Percentiles rank a stretch among this genome's conserved stretches.
These are phyloP conservation scores for Drosophila triauraria DNA, from an alignment of 1,140 invertebrate genomes.

Conservation along the genomic window DNA sequence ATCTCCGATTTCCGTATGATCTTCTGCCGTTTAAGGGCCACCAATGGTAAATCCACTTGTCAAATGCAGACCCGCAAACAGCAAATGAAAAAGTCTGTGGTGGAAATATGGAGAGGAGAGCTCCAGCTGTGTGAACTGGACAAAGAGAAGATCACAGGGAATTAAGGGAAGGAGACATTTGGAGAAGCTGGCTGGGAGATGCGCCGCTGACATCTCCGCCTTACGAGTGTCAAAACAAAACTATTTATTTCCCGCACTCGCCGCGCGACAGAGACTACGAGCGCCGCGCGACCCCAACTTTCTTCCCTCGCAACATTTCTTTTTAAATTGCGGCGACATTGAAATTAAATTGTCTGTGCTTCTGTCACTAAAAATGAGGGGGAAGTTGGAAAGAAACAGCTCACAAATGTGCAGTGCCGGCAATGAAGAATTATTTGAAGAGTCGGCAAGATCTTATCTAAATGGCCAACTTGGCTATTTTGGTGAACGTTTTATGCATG, in stretches of 20 bases:
- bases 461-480: conserved; percentile 34
- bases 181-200: conserved; percentile 9
- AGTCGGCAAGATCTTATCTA: conserved; percentile 34
- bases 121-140: conserved; percentile 36
- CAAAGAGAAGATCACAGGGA: conserved; percentile 27
- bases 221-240: conserved; percentile 67
- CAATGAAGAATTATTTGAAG: conserved; percentile 33
- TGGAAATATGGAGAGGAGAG: background rate
- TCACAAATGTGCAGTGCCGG: conserved; percentile 19
- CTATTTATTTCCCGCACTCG: conserved; percentile 56
- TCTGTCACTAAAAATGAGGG: conserved; percentile 19
- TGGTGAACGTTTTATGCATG: background rate
- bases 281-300: conserved; percentile 13
- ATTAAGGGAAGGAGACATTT: background rate
- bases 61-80: conserved; percentile 44
- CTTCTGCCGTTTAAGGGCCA: conserved; percentile 22
- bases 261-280: conserved; percentile 33
- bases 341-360: conserved; percentile 64
- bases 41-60: conserved; percentile 59
- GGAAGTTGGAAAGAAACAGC: conserved; percentile 10
- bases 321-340: conserved; percentile 56
- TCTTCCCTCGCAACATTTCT: conserved; percentile 41
- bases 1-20: background rate
- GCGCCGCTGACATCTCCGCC: conserved; percentile 42
- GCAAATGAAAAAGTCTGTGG: conserved; percentile 8